A percentile compares a stretch with the other conserved stretches of the same genome.
phyloP scores from a whole-genome alignment of 2,797 vertebrate genomes.

The Sphenopsis melanotis region DNA sequence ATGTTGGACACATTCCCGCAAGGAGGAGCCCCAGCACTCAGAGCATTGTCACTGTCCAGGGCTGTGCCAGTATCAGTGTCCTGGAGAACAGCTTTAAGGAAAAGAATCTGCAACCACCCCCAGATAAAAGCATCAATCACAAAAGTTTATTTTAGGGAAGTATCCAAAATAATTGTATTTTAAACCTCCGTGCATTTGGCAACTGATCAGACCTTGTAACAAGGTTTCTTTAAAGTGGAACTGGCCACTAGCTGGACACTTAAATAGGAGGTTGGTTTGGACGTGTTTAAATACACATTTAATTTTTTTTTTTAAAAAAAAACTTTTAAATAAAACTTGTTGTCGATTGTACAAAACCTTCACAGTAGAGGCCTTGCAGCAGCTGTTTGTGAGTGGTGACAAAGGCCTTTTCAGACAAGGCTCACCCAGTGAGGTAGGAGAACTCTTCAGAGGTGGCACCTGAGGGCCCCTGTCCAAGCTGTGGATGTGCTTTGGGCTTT shows the following conservation, averaged over 20 bases:
- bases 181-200: background rate
- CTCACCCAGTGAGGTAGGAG: conserved; percentile 33
- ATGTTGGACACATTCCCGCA: accelerated
- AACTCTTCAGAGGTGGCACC: background rate
- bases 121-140: background rate
- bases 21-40: background rate
- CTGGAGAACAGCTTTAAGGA: background rate
- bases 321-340: background rate
- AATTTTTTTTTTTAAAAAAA: background rate
- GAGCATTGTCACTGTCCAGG: background rate
- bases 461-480: background rate
- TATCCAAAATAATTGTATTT: background rate
- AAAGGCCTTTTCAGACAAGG: background rate
- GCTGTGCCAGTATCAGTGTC: background rate
- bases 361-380: background rate
- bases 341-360: background rate
- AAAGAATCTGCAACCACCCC: background rate
- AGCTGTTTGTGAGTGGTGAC: background rate
- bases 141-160: background rate
- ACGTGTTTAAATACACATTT: background rate
- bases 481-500: background rate
- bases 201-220: background rate
- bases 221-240: background rate
- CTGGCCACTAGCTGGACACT: background rate
- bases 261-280: background rate